Conservation (phyloP, 2,113 vertebrate genomes). For the Colinus virginianus region DNA sequence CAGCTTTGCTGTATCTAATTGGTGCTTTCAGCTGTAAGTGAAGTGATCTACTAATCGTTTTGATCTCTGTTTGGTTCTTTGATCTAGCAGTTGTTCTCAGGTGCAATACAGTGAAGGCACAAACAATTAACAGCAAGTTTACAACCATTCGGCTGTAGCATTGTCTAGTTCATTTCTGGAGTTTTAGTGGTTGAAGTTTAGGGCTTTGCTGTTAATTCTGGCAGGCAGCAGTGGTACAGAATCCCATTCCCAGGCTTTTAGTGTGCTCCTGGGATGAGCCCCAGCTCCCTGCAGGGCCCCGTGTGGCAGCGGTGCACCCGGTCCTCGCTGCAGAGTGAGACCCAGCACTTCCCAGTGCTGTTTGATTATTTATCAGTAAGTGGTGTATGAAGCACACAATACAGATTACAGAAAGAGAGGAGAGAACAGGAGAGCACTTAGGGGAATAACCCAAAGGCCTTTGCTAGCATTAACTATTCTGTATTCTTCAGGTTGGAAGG, state of each 20-base stretch:
- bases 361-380: slow-evolving; percentile 23
- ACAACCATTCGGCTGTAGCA: slow-evolving; percentile 17
- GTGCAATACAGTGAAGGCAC: slow-evolving; percentile 40
- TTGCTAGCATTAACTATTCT: slow-evolving; percentile 25
- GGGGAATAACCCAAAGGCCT: background rate
- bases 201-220: background rate
- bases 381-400: background rate
- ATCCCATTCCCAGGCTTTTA: background rate
- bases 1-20: slow-evolving; percentile 29
- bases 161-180: background rate
- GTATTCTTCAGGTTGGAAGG: slow-evolving; percentile 10
- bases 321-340: background rate
- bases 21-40: slow-evolving; percentile 47
- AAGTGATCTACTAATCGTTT: slow-evolving; percentile 63
- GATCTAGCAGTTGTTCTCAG: slow-evolving; percentile 64
- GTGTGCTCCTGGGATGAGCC: background rate
- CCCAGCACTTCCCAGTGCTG: background rate
- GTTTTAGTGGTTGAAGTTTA: background rate
- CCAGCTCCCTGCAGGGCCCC: background rate
- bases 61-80: slow-evolving; percentile 63
- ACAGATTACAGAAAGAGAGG: background rate
- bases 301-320: accelerated
- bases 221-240: background rate
- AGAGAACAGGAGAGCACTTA: background rate
- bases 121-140: slow-evolving; percentile 58